These are phyloP conservation scores for Papilio machaon DNA, from an alignment of 1,140 invertebrate genomes.

Conservation along the genomic window DNA sequence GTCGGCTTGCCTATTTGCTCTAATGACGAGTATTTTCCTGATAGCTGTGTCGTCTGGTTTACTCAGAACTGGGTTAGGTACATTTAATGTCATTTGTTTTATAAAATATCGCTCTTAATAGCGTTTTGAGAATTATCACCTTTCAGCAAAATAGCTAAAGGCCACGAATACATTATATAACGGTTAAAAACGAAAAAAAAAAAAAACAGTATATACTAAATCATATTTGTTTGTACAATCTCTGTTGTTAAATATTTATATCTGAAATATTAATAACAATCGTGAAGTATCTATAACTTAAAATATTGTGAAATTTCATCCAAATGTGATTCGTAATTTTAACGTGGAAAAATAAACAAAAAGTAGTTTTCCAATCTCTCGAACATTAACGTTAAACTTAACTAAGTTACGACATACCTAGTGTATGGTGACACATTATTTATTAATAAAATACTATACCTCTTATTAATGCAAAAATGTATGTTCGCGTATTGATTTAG, in stretches of 20 bases:
- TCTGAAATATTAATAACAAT: too few relatives aligned
- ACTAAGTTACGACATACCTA: neutral
- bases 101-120: slow-evolving; percentile 21
- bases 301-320: too few relatives aligned
- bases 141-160: neutral
- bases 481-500: neutral
- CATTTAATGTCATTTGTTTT: slow-evolving; percentile 9
- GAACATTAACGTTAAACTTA: too few relatives aligned
- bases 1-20: slow-evolving; percentile 53
- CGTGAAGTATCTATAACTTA: too few relatives aligned
- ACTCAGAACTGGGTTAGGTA: slow-evolving; percentile 8
- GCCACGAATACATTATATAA: too few relatives aligned
- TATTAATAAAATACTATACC: neutral
- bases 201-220: too few relatives aligned
- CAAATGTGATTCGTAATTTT: too few relatives aligned
- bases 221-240: too few relatives aligned
- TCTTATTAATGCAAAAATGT: neutral
- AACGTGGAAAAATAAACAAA: too few relatives aligned
- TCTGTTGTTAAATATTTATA: too few relatives aligned
- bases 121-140: neutral
- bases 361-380: too few relatives aligned
- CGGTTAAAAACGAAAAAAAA: too few relatives aligned
- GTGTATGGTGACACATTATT: neutral
- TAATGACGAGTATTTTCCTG: slow-evolving; percentile 61
- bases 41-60: slow-evolving; percentile 35